phyloP scores from a whole-genome alignment of 2,888 invertebrate genomes.

The Heliconius charithonia region DNA sequence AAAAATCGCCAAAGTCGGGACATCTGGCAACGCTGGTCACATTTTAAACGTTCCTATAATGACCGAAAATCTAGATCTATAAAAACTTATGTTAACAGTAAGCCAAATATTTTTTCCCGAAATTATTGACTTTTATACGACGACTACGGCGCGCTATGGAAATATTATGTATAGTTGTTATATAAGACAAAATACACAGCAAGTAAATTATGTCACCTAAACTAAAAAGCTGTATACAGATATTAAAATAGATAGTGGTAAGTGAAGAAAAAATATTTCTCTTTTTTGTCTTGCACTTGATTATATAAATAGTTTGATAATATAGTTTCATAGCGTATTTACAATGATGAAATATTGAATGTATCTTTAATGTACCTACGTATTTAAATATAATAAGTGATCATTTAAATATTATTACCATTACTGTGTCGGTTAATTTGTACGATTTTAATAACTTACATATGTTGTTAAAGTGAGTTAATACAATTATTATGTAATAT shows the following conservation, averaged over 20 bases:
- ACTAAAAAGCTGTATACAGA: slow-evolving; percentile 39
- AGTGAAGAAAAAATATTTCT: slow-evolving; percentile 30
- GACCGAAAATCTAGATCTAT: slow-evolving; percentile 12
- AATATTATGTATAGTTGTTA: slow-evolving; percentile 36
- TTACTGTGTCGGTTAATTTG: neutral
- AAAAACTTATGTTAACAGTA: slow-evolving; percentile 6
- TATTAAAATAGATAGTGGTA: slow-evolving; percentile 25
- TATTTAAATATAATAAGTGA: slow-evolving; percentile 5
- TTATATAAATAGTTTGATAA: slow-evolving; percentile 36
- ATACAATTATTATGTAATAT: neutral
- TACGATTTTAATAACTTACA: slow-evolving; percentile 2
- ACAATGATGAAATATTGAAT: slow-evolving; percentile 41
- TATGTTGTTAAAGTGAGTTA: neutral
- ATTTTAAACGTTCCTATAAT: slow-evolving; percentile 30
- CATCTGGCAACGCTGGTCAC: neutral
- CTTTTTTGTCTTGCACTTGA: slow-evolving; percentile 36
- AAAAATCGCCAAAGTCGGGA: no score
- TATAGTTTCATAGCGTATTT: slow-evolving; percentile 47
- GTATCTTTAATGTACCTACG: slow-evolving; percentile 35
- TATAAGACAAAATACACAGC: slow-evolving; percentile 38
- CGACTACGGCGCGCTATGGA: slow-evolving; percentile 45
- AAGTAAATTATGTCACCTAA: slow-evolving; percentile 32
- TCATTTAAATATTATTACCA: neutral
- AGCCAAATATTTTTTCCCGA: neutral
- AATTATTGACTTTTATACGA: slow-evolving; percentile 24